Evolutionary conservation across 2,797 vertebrate species (phyloP).

Genomic region (Sarcoramphus papa): DNA sequence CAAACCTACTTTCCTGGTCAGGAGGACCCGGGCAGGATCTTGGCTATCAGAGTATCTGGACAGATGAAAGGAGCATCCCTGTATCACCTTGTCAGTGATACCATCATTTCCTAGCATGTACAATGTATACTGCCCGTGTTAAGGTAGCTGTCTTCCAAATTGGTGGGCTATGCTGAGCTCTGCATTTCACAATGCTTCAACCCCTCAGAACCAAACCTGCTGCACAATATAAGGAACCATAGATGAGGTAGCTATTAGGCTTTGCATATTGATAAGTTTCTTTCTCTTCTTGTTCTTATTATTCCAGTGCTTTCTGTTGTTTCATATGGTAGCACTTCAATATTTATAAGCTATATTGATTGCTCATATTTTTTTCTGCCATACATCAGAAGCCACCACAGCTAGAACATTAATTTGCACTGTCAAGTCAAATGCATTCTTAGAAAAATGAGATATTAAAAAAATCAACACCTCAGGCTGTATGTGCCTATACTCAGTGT

Average conservation of each 20-base stretch:
- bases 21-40: not conserved
- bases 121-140: rapidly evolving
- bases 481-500: not conserved
- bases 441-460: not conserved
- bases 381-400: not conserved
- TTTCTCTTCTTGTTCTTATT: not conserved
- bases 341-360: slow-evolving; percentile 8
- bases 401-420: not conserved
- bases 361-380: not conserved
- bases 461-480: not conserved
- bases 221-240: not conserved
- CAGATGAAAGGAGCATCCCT: not conserved
- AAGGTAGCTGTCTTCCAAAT: not conserved
- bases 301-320: not conserved
- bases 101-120: rapidly evolving
- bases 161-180: not conserved
- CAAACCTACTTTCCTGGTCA: not conserved
- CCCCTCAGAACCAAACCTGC: not conserved
- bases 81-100: not conserved
- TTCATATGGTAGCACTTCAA: not conserved
- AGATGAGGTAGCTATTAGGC: not conserved
- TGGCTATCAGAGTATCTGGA: not conserved
- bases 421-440: not conserved
- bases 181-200: not conserved
- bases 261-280: not conserved